Conservation (phyloP, 2,113 vertebrate genomes). For the Xenus cinereus region DNA sequence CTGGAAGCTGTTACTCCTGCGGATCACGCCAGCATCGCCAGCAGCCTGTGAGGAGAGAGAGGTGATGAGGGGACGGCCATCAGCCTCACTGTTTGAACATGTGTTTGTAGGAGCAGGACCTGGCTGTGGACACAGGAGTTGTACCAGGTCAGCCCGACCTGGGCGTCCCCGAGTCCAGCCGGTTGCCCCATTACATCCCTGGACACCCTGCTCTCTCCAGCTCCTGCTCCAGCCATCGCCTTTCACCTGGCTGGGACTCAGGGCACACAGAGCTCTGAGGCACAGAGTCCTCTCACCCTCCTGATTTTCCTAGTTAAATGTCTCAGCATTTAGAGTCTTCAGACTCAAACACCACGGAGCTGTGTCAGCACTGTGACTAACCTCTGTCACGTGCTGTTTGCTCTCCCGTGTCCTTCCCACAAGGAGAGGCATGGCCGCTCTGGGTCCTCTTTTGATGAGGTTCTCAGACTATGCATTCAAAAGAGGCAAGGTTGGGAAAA, state of each 20-base stretch:
- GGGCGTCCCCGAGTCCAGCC: accelerated
- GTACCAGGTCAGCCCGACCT: accelerated
- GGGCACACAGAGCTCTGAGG: not conserved
- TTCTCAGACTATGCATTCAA: accelerated
- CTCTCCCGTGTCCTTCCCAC: not conserved
- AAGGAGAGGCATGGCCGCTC: not conserved
- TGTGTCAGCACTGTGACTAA: not conserved
- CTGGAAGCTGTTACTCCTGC: not conserved
- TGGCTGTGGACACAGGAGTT: not conserved
- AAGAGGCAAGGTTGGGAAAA: not conserved
- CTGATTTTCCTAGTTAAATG: not conserved
- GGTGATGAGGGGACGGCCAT: not conserved
- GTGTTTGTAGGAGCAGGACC: not conserved
- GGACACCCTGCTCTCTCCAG: not conserved
- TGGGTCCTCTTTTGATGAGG: not conserved
- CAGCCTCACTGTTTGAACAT: not conserved
- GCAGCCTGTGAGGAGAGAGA: not conserved
- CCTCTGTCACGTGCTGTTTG: accelerated
- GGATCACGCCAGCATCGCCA: not conserved
- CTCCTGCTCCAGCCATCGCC: not conserved
- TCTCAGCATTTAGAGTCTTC: not conserved
- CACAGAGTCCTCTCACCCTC: not conserved
- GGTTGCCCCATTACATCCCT: accelerated
- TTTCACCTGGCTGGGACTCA: not conserved
- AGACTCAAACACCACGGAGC: not conserved